phyloP scores from a whole-genome alignment of 2,888 invertebrate genomes.

The Tiliacea citrago region DNA sequence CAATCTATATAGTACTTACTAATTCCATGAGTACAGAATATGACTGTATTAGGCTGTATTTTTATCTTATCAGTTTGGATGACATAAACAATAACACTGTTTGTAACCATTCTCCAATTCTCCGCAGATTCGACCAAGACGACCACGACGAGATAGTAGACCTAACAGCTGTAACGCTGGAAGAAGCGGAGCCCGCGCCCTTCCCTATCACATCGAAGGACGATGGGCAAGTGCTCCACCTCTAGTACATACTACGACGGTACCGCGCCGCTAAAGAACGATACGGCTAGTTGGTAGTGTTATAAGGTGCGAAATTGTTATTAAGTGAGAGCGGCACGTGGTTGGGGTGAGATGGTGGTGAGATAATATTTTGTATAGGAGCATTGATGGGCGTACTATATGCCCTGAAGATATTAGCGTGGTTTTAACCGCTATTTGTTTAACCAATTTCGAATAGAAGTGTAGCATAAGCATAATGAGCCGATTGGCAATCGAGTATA shows the following conservation, averaged over 20 bases:
- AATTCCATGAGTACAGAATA: too few species aligned
- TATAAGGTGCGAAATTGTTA: constrained; percentile 35
- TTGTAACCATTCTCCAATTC: too few species aligned
- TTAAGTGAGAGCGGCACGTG: constrained; percentile 15
- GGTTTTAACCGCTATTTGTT: neutral
- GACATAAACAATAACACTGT: too few species aligned
- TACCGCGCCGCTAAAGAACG: constrained; percentile 61
- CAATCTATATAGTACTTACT: too few species aligned
- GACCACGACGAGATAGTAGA: constrained; percentile 98
- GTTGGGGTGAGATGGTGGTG: constrained; percentile 22
- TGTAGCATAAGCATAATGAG: too few species aligned
- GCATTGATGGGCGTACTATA: neutral
- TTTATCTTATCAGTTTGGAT: too few species aligned
- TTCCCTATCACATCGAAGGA: constrained; percentile 80
- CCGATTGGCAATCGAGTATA: too few species aligned
- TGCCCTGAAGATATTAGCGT: neutral
- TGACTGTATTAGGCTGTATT: too few species aligned
- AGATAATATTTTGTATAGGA: too few species aligned
- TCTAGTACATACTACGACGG: constrained; percentile 83
- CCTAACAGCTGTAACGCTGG: constrained; percentile 93
- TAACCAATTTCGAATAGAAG: neutral
- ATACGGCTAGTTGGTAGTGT: constrained; percentile 3
- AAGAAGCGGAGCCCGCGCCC: constrained; percentile 82
- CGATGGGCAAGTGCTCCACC: constrained; percentile 88
- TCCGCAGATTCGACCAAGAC: constrained; percentile 86